phyloP scores from a whole-genome alignment of 2,797 vertebrate genomes.

The Coregonus sp. region DNA sequence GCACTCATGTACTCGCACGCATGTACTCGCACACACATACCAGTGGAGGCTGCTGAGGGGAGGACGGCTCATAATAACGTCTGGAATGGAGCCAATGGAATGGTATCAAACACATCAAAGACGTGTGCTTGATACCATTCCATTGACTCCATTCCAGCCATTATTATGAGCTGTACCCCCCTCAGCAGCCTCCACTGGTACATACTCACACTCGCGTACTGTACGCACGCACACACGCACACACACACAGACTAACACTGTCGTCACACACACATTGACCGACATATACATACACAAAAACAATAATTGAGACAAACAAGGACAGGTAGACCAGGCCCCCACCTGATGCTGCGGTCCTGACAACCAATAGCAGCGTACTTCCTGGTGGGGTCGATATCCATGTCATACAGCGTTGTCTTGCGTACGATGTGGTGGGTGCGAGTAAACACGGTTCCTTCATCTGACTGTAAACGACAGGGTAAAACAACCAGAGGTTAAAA shows the following conservation, averaged over 20 bases:
- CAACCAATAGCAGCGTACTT: conserved; percentile 95
- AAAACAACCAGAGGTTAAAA: background rate
- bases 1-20: conserved; percentile 2
- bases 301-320: background rate
- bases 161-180: too few species aligned
- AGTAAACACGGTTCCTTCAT: conserved; percentile 86
- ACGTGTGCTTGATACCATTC: too few species aligned
- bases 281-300: conserved; percentile 1
- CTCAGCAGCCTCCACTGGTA: too few species aligned
- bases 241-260: too few species aligned
- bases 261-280: too few species aligned
- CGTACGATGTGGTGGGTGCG: conserved; percentile 93
- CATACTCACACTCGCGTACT: too few species aligned
- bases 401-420: conserved; percentile 96
- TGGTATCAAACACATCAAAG: too few species aligned
- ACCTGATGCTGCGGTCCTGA: conserved; percentile 97
- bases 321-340: conserved; percentile 1
- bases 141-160: too few species aligned
- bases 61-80: too few species aligned
- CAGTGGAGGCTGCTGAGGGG: too few species aligned
- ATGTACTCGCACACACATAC: background rate
- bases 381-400: conserved; percentile 92
- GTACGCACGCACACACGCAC: too few species aligned
- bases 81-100: too few species aligned
- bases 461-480: conserved; percentile 69